Evolutionary conservation across 1,140 invertebrate genomes (phyloP), one percentile per base, ranked within the genome.

Genomic region (Eciton burchellii): DNA sequence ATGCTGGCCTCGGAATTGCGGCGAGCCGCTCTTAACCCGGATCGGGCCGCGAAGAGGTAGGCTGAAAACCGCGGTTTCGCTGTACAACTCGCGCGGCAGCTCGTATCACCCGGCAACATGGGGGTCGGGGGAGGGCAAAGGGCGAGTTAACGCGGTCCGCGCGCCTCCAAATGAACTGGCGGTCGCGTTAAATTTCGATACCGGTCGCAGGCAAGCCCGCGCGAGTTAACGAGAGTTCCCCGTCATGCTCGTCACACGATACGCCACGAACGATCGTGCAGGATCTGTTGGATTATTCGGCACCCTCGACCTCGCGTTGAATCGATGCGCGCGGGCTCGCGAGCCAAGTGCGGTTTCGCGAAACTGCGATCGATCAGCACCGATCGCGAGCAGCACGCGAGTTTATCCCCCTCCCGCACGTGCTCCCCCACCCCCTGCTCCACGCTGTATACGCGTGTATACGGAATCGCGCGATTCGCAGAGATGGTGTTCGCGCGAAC

Each of bases 1-100:
- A 82, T 82, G 81, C 81, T 77, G 71, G 47, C 59, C 72, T 47
- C 60, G 81, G 81, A 77, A 82, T 82, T 76, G 81, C 81, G 81
- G 81, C 57, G 21, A 82, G 72, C 71, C 81, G 81, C 72, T 82
- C 81, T 82, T 82, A 82, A 77, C 81, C 71, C 71, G 57, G 24
- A 29, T 65, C 54, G 72, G 26, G 71, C 60, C 72, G 72, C 72
- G 72, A 77, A 82, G n/a, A n/a, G 81, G 81, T 82, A 82, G 71
- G 81, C 72, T 82, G 60, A 77, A 59, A 82, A 82, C 73, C 81
- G 72, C 45, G 74, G 12, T 12, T n/a, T n/a, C n/a, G 68, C 11
- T 49, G 63, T 35, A 43, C 74, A n/a, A n/a, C n/a, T n/a, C n/a
- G 41, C 52, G 35, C 63, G 29, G 45, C 35, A n/a, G n/a, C 63